A percentile compares a stretch with the other conserved stretches of the same genome.
Conservation (phyloP, 2,113 vertebrate species). For the Phalacrocorax pelagicus region DNA sequence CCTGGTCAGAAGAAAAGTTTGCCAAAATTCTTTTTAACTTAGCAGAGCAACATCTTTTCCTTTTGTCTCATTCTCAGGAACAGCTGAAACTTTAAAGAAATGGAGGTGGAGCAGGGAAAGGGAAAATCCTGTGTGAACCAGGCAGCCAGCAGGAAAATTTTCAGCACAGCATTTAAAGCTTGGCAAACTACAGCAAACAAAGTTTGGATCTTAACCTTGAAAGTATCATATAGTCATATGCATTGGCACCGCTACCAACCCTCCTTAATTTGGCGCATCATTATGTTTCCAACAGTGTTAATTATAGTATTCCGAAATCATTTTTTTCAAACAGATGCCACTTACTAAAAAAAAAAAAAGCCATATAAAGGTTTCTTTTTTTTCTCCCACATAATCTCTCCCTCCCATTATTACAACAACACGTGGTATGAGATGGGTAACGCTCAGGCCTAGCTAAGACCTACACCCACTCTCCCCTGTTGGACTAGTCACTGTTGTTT, state of each 20-base stretch:
- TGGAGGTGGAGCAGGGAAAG: neutral
- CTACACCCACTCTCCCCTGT: rapidly evolving
- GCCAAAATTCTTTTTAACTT: neutral
- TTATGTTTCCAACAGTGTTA: neutral
- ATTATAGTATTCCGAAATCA: neutral
- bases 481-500: neutral
- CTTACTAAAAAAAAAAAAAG: neutral
- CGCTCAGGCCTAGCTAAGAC: neutral
- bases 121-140: neutral
- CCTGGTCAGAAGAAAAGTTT: neutral
- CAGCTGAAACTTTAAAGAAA: neutral
- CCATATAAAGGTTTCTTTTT: neutral
- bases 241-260: neutral
- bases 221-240: neutral
- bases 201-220: neutral
- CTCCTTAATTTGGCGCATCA: neutral
- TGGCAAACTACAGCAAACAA: neutral
- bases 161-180: neutral
- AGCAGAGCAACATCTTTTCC: neutral
- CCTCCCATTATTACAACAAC: neutral
- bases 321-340: neutral
- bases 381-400: neutral
- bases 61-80: neutral
- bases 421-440: neutral
- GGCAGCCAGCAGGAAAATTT: neutral